Evolutionary conservation across 92 coral and sea anemone genomes (phyloP), one percentile per base, ranked within the genome.

Genomic region (Porites cylindrica): DNA sequence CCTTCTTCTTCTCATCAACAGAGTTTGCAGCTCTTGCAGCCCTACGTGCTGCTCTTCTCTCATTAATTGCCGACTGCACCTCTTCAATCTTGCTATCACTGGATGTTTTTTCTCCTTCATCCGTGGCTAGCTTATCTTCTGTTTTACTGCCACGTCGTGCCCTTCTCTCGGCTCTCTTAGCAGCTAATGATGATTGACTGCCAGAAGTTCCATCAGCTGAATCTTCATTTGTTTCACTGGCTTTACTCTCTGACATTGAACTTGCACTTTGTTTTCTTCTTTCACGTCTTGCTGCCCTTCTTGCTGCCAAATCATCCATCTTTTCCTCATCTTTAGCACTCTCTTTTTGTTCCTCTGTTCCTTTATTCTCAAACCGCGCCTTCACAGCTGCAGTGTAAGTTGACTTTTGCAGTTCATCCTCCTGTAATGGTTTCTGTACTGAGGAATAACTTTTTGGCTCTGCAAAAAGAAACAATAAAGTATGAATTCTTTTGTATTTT

Each of bases 121-220:
- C 77, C 38, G 47, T 29, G 5, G 70, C 81, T 59, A 80, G n/a
- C 18, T 67, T 75, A 71, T 81, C 85, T 1, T 81, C 91, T 20
- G 86, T 52, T 80, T 87, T 90, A 64, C 86, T 68, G n/a, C 21
- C 61, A 20, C 76, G 85, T 69, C 83, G 86, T 7, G 91, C 93
- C 78, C 94, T 88, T 78, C 98, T 74, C 75, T 95, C 98, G 6
- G 98, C 98, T 61, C 98, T 85, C 77, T 91, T 84, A 8, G 92
- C 91, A 29, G 95, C 82, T 58, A 90, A 86, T 9, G 95, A 89
- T 18, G 67, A 23, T 85, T 77, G 68, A 23, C 67, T 76, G 0
- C 19, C 14, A 12, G 89, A 77, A 10, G 76, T 24, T 24, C 65
- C 47, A 32, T 85, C 89, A 21, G 53, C 58, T 51, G 82, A 20